A percentile compares a stretch with the other conserved stretches of the same genome.
Evolutionary conservation across 2,888 invertebrate species (phyloP).

Genomic region (Drosophila neotestacea): DNA sequence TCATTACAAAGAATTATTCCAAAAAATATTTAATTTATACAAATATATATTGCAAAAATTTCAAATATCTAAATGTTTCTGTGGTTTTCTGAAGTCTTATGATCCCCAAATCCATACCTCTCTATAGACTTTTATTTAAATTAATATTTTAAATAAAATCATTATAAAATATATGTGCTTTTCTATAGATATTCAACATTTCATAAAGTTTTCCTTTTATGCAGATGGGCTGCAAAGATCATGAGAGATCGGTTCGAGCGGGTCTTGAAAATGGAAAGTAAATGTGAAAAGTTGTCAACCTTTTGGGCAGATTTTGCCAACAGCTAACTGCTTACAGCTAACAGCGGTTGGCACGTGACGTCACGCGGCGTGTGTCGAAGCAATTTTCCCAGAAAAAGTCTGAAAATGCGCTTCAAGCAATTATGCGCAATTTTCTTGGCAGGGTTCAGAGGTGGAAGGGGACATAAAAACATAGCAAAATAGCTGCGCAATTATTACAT

Average conservation of each 20-base stretch:
- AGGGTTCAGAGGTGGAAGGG: background rate
- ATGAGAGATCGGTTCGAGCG: background rate
- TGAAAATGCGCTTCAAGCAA: constrained; percentile 42
- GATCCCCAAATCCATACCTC: no score
- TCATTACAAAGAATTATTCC: no score
- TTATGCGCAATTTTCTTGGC: constrained; percentile 54
- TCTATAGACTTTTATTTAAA: no score
- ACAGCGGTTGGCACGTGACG: constrained; percentile 56
- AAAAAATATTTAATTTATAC: no score
- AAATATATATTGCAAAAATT: no score
- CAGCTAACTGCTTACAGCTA: constrained; percentile 2
- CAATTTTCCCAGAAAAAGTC: constrained; percentile 52
- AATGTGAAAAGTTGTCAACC: constrained; percentile 37
- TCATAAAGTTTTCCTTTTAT: no score
- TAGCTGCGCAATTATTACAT: constrained; percentile 33
- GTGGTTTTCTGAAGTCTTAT: background rate
- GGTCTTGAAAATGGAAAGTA: constrained; percentile 13
- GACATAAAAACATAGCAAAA: constrained; percentile 5
- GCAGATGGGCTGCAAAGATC: background rate
- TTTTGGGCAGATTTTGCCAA: constrained; percentile 24
- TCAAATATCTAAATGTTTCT: background rate
- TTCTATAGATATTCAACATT: no score
- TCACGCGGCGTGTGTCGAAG: constrained; percentile 43
- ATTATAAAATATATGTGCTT: background rate
- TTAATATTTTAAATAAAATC: background rate